Conservation (phyloP, 2,797 vertebrate species). For the Sibirionetta formosa region DNA sequence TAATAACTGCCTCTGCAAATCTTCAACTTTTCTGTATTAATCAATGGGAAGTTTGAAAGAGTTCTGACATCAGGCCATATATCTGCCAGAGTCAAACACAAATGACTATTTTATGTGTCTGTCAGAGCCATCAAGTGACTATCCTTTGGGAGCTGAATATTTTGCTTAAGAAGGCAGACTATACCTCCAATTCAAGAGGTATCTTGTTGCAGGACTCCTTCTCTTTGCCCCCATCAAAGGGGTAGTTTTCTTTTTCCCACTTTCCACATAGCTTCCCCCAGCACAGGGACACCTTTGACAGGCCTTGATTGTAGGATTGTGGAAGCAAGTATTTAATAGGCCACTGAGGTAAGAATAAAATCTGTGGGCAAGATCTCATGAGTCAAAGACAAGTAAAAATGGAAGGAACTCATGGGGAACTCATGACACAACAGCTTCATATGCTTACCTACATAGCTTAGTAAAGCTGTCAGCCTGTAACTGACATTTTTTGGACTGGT, state of each 20-base stretch:
- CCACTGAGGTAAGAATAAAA: neutral
- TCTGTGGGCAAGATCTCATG: neutral
- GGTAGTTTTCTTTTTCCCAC: neutral
- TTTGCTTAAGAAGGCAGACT: neutral
- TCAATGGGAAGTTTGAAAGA: neutral
- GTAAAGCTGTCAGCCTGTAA: neutral
- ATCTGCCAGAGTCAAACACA: neutral
- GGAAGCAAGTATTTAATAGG: neutral
- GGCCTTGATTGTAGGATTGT: neutral
- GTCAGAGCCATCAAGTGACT: neutral
- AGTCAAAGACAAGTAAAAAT: neutral
- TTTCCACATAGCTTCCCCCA: neutral
- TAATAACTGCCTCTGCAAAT: slow-evolving; percentile 17
- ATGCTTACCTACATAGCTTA: neutral
- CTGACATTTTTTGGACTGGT: neutral
- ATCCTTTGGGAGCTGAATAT: neutral
- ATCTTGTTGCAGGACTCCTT: neutral
- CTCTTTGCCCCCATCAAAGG: neutral
- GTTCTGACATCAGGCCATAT: neutral
- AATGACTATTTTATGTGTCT: neutral
- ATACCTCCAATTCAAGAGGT: neutral
- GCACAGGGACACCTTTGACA: neutral
- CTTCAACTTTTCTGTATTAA: neutral
- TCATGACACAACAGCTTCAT: neutral
- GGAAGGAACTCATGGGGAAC: neutral